phyloP scores from a whole-genome alignment of 2,888 invertebrate genomes.

The Macaria notata region DNA sequence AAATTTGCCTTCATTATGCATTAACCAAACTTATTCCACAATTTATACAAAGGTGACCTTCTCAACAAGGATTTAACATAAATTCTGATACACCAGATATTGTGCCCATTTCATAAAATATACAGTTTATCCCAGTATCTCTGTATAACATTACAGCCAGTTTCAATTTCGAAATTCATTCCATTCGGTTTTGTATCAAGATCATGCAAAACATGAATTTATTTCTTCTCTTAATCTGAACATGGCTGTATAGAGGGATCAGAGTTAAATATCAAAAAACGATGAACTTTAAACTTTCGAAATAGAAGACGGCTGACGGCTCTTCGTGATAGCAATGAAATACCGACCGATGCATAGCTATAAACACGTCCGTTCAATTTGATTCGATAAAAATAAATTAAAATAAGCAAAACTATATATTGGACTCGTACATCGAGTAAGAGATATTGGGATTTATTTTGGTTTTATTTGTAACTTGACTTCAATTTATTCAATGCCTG shows the following conservation, averaged over 20 bases:
- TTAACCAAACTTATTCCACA: neutral
- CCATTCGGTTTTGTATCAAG: conserved; percentile 30
- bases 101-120: conserved; percentile 22
- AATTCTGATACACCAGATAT: conserved; percentile 14
- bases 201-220: conserved; percentile 37
- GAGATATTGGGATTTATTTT: neutral
- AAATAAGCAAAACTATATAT: conserved; percentile 60
- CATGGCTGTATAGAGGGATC: conserved; percentile 42
- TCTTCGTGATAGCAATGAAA: conserved; percentile 64
- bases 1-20: too few species aligned
- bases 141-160: conserved; percentile 20
- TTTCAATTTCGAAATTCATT: conserved; percentile 33
- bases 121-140: conserved; percentile 20
- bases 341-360: conserved; percentile 58
- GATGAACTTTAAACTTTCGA: conserved; percentile 72
- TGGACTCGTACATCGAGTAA: conserved; percentile 2
- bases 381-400: conserved; percentile 80
- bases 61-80: conserved; percentile 19
- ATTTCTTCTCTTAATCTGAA: conserved; percentile 30
- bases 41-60: conserved; percentile 13
- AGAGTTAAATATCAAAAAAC: conserved; percentile 62
- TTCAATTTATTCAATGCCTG: too few species aligned
- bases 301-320: conserved; percentile 51
- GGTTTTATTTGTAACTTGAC: too few species aligned
- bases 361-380: conserved; percentile 72